Percentiles rank a stretch among this genome's conserved stretches.
Evolutionary conservation across 2,888 invertebrate species (phyloP).

Genomic region (Temnothorax ravouxi): DNA sequence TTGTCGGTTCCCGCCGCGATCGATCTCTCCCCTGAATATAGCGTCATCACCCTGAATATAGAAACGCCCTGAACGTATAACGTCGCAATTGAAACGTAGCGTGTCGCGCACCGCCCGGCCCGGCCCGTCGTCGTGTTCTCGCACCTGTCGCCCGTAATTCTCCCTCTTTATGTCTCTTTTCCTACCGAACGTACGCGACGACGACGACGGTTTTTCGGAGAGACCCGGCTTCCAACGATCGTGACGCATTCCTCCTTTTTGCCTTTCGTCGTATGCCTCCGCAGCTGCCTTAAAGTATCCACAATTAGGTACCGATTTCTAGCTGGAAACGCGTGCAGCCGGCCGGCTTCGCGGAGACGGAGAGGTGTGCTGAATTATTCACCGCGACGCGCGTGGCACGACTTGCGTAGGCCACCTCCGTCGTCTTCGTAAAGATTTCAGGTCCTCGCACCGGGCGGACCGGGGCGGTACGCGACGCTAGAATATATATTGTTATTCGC

Average conservation of each 20-base stretch:
- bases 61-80: slow-evolving; percentile 3
- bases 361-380: slow-evolving; percentile 28
- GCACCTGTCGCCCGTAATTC: slow-evolving; percentile 45
- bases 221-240: neutral
- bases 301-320: neutral
- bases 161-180: neutral
- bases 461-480: neutral
- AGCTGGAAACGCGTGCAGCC: slow-evolving; percentile 1
- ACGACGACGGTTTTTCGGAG: neutral
- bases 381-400: neutral
- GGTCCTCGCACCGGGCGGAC: neutral
- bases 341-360: neutral
- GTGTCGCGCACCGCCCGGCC: neutral
- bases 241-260: slow-evolving; percentile 17
- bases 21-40: slow-evolving; percentile 13
- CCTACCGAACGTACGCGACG: too few relatives aligned
- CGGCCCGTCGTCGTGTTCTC: neutral
- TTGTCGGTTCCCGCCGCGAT: neutral
- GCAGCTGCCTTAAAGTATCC: neutral
- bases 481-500: neutral
- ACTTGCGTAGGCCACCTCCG: slow-evolving; percentile 33
- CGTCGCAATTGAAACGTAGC: neutral
- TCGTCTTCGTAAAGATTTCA: slow-evolving; percentile 36
- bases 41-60: slow-evolving; percentile 27
- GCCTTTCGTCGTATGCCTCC: neutral